Base-by-base conservation (phyloP, 2,113 vertebrate genomes). In the Hippocampus abdominalis region DNA sequence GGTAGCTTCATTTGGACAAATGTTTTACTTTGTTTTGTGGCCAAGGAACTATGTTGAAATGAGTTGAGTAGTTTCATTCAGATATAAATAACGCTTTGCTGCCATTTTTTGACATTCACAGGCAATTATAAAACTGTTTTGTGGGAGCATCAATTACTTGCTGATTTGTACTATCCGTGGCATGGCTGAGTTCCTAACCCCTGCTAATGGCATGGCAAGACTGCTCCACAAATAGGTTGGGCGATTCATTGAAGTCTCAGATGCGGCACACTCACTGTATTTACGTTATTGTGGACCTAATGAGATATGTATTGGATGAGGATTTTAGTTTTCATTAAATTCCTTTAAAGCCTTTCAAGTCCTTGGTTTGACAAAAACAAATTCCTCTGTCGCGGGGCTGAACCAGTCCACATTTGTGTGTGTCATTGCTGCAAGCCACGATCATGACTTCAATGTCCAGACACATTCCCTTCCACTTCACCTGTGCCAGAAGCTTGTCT, bases 381-480 rank as follows among this genome's bases (percentile, higher is more conserved):
- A 48, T 46, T 49, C 6, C 23, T 64, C 25, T 60, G 75, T 10
- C 0, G 25, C 29, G 64, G 64, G 65, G 57, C 71, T 71, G 71
- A 40, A 59, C 32, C 60, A 21, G 73, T 72, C 75, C 67, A 70
- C 16, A 69, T 25, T 65, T 18, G 68, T 8, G 64, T 73, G 73
- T 57, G 32, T 61, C 81, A 75, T 78, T 36, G 76, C 85, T 85
- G 65, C 27, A 7, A 84, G 88, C 77, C 76, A 76, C 76, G 69
- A 76, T 81, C 75, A 72, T 75, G 82, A 75, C 84, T 75, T 49
- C 42, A 73, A 74, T 71, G 84, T 89, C 89, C 82, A 91, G 90
- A 89, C 89, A 73, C 78, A 87, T 91, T 91, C 70, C 74, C 84
- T 89, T 91, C 84, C 89, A 90, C 89, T 89, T 77, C 89, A 87